These are phyloP conservation scores for Germaria angustata DNA, from an alignment of 2,888 invertebrate species.

Conservation along the genomic window DNA sequence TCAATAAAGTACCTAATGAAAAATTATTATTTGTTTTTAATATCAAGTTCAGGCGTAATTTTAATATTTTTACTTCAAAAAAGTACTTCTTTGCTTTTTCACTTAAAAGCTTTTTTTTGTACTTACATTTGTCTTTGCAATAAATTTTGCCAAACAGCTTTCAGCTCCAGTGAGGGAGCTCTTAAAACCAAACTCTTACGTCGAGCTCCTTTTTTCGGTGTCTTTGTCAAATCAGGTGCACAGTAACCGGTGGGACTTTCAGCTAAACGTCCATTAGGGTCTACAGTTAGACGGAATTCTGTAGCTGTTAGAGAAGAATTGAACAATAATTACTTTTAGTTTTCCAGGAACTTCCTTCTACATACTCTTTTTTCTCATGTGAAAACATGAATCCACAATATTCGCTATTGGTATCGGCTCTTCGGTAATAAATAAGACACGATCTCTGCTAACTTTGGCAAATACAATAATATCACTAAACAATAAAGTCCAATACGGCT, in stretches of 20 bases:
- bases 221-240: constrained; percentile 84
- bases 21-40: too few species aligned
- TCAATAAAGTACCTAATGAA: too few species aligned
- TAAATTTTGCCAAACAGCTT: constrained; percentile 94
- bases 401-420: constrained; percentile 89
- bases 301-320: constrained; percentile 83
- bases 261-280: constrained; percentile 83
- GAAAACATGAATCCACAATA: constrained; percentile 91
- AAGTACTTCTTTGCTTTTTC: too few species aligned
- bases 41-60: too few species aligned
- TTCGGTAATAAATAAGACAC: constrained; percentile 92
- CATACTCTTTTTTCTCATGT: constrained; percentile 90
- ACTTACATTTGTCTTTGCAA: constrained; percentile 92
- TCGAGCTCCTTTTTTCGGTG: constrained; percentile 84
- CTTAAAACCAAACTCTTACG: constrained; percentile 87
- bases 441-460: constrained; percentile 91
- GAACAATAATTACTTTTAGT: neutral
- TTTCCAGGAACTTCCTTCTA: neutral
- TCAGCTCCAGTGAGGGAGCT: constrained; percentile 90
- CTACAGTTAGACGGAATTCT: constrained; percentile 90
- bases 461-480: constrained; percentile 92
- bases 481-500: constrained; percentile 92
- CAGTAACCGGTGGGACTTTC: constrained; percentile 88
- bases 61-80: too few species aligned
- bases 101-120: too few species aligned